Evolutionary conservation across 2,797 vertebrate genomes (phyloP).

Genomic region (Cheracebus regulus): DNA sequence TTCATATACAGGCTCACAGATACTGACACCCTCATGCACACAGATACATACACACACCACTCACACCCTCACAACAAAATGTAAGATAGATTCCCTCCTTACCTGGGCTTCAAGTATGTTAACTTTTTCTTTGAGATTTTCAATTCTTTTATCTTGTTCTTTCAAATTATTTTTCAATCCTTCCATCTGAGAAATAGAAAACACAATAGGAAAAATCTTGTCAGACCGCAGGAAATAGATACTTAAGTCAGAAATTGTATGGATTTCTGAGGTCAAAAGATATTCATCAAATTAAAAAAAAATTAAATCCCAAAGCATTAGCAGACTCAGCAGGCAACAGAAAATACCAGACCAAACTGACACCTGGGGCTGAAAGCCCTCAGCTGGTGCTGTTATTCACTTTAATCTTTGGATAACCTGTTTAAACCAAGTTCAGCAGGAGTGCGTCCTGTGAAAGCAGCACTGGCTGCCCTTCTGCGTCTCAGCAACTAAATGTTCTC

Average conservation of each 20-base stretch:
- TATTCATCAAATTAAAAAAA: not conserved
- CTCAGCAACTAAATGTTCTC: not conserved
- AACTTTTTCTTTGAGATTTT: conserved; percentile 80
- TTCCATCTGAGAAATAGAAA: conserved; percentile 79
- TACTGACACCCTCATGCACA: not conserved
- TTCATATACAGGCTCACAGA: not conserved
- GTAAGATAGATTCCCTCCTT: not conserved
- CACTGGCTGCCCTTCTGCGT: fast-evolving
- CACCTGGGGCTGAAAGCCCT: not conserved
- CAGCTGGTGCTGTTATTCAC: not conserved
- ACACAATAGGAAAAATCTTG: conserved; percentile 20
- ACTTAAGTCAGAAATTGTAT: not conserved
- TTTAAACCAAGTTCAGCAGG: not conserved
- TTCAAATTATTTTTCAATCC: conserved; percentile 78
- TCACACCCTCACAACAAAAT: not conserved
- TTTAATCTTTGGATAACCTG: not conserved
- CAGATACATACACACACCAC: not conserved
- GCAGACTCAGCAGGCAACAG: not conserved
- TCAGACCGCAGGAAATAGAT: conserved; percentile 37
- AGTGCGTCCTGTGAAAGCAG: not conserved
- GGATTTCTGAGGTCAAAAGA: not conserved
- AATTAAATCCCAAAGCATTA: not conserved
- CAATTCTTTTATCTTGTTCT: conserved; percentile 83
- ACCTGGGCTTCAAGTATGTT: conserved; percentile 82
- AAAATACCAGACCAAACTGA: not conserved